Evolutionary conservation across 2,797 vertebrate genomes (phyloP), one percentile per base, ranked within the genome.

Genomic region (Smutsia temminckii): DNA sequence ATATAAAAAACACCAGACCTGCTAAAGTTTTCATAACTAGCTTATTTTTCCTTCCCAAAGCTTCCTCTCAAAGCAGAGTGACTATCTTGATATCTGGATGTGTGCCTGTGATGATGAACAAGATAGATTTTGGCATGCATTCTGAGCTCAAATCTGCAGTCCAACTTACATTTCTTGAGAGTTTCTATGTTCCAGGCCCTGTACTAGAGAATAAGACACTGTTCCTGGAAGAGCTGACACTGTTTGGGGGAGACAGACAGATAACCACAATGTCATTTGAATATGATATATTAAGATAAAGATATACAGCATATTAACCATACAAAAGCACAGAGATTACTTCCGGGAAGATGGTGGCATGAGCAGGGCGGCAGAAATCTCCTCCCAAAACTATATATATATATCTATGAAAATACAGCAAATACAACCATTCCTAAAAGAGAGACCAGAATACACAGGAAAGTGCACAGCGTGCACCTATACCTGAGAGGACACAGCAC

Each of bases 21-120:
- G 63, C 34, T 89, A 40, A 94, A 51, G 42, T 74, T 66, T 95
- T 90, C n/a, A 90, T 42, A 94, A 92, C 49, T 89, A 34, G 88
- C 34, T 89, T 90, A 92, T 61, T 89, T 95, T 92, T 80, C 46
- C 37, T 95, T 89, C 27, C 23, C 46, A 69, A 91, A 83, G 29
- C 20, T 79, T 93, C 71, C 57, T 79, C 80, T 79, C 80, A 95
- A 92, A 87, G 68, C 21, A 89, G 61, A 79, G 32, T 57, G 37
- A 74, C 29, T 78, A 64, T 86, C 34, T 66, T 68, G 42, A 74
- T 79, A 92, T 59, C 32, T 89, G 59, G 27, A 77, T 89, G 21
- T 61, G 32, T 85, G 34, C 40, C 66, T 93, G 2, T 91, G 63
- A 90, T 91, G 80, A 93, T 55, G 32, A 88, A 72, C 11, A 92